phyloP scores from a whole-genome alignment of 2,888 invertebrate genomes.

The Limulus polyphemus region DNA sequence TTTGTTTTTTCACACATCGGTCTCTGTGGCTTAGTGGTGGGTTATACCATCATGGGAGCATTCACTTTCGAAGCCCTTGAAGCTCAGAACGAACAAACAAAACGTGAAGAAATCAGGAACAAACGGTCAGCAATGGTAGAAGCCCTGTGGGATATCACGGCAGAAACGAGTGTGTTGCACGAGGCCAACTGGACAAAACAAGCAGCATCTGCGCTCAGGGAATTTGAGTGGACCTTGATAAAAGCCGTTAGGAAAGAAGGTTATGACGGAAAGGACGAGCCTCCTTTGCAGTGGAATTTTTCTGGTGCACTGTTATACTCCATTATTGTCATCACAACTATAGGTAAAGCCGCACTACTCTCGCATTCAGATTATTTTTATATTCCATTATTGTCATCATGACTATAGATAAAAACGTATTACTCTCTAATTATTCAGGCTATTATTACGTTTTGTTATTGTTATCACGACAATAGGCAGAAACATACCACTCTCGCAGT shows the following conservation, averaged over 20 bases:
- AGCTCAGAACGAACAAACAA: constrained; percentile 18
- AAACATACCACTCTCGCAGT: too few relatives aligned
- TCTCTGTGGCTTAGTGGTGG: constrained; percentile 71
- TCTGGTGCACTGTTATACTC: constrained; percentile 80
- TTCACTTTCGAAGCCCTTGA: constrained; percentile 50
- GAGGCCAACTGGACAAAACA: constrained; percentile 66
- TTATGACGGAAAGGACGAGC: constrained; percentile 61
- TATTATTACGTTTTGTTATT: too few relatives aligned
- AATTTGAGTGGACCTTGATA: constrained; percentile 47
- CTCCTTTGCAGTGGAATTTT: constrained; percentile 61
- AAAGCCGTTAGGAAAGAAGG: constrained; percentile 74
- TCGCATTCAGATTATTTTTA: too few relatives aligned
- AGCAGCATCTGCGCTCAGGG: constrained; percentile 46
- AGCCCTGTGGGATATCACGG: constrained; percentile 34
- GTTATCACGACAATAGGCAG: too few relatives aligned
- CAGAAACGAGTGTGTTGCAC: constrained; percentile 44
- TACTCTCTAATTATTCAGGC: too few relatives aligned
- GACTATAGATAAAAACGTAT: too few relatives aligned
- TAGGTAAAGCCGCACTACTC: constrained; percentile 50
- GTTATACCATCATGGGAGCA: constrained; percentile 78
- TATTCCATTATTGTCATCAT: too few relatives aligned
- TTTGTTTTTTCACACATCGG: constrained; percentile 80
- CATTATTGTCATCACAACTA: constrained; percentile 90
- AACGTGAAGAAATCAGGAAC: constrained; percentile 15
- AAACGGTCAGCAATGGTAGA: constrained; percentile 16